A percentile compares a stretch with the other conserved stretches of the same genome.
phyloP scores from a whole-genome alignment of 2,888 invertebrate species.

The Eilema depressum region DNA sequence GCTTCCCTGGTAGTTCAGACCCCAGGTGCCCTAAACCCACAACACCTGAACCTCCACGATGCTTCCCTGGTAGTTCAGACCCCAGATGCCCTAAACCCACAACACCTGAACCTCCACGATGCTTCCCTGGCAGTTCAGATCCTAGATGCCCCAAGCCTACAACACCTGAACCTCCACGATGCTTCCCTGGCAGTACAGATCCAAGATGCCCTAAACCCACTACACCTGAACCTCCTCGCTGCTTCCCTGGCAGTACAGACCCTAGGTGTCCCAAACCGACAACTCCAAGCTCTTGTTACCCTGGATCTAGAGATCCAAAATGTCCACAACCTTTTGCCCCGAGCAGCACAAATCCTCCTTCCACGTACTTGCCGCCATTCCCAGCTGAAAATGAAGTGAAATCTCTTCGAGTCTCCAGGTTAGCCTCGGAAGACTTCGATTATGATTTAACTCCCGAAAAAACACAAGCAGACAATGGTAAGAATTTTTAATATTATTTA shows the following conservation, averaged over 20 bases:
- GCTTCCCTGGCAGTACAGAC: conserved; percentile 64
- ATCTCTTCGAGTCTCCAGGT: conserved; percentile 62
- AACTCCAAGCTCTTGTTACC: conserved; percentile 77
- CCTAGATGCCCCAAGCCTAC: conserved; percentile 47
- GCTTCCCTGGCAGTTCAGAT: conserved; percentile 52
- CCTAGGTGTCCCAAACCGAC: conserved; percentile 64
- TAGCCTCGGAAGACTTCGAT: conserved; percentile 54
- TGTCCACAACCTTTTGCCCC: conserved; percentile 79
- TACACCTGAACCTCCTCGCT: conserved; percentile 59
- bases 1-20: conserved; percentile 60
- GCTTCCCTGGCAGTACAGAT: conserved; percentile 61
- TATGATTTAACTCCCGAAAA: conserved; percentile 68
- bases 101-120: conserved; percentile 28
- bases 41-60: conserved; percentile 33
- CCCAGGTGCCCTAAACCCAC: conserved; percentile 62
- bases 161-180: conserved; percentile 56
- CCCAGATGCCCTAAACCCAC: conserved; percentile 34
- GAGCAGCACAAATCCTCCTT: conserved; percentile 77
- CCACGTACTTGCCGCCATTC: conserved; percentile 82
- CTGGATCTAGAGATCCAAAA: conserved; percentile 75
- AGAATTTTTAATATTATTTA: conserved; percentile 35
- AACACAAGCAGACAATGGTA: conserved; percentile 68
- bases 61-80: conserved; percentile 32
- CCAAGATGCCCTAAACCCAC: conserved; percentile 65
- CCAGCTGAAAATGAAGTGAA: conserved; percentile 77